Base-by-base conservation (phyloP, 30 jellyfish, hydroid and myxozoan species). In the Euphysa ruthae region DNA sequence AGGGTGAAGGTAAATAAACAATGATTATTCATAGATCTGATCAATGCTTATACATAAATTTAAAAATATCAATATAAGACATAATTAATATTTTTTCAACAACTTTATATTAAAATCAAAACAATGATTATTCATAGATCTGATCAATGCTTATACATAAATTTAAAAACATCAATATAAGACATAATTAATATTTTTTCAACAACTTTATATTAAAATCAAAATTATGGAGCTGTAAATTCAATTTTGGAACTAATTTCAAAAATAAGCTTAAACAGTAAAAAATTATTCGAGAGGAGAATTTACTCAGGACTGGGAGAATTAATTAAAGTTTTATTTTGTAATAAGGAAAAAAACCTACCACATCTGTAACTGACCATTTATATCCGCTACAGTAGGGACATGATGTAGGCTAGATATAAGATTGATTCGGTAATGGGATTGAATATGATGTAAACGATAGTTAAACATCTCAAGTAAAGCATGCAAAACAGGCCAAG, bases 401-500 rank as follows among this genome's bases (percentile, higher is more conserved):
- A 88, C 71, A 30, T 91, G 57, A 73, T 88, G 94, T 61, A 88
- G 63, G 74, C 81, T 87, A 64, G 94, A 80, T 71, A 88, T 66
- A 57, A 88, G 62, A 5, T 82, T 80, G 43, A 80, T 88, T 54
- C 98, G 92, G 56, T 88, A 88, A 38, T 88, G 89, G 57, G 98
- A 84, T 83, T 88, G 98, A 35, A 88, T 88, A 56, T 88, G 98
- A 75, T 79, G 98, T 61, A 88, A 68, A 34, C 98, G 81, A 61
- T 88, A 79, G 65, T 94, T 79, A 73, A 88, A 88, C 98, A 88
- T 88, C 58, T 88, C 98, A 27, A 81, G 75, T 21, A 88, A 78
- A 12, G 94, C 81, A 69, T 88, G 98, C 46, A 88, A 80, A 7
- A 88, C 75, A 23, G 93, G 93, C 98, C 98, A 88, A 16, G 98